A percentile compares a stretch with the other conserved stretches of the same genome.
Conservation (phyloP, 1,140 invertebrate genomes). For the Scaptomyza graminum region DNA sequence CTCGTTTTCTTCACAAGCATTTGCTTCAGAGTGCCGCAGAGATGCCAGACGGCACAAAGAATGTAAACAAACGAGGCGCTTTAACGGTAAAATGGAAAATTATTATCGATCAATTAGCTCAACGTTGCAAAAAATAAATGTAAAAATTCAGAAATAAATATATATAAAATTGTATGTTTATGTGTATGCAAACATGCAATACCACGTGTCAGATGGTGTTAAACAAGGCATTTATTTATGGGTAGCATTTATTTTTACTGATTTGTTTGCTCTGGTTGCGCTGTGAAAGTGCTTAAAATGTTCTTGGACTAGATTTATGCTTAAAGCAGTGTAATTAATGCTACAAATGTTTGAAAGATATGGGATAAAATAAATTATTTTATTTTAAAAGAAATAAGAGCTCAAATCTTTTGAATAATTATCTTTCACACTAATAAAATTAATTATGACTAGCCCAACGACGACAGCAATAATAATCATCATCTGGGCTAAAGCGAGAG, state of each 20-base stretch:
- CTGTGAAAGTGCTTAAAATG: slow-evolving; percentile 73
- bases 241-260: slow-evolving; percentile 7
- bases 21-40: slow-evolving; percentile 21
- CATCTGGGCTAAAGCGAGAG: slow-evolving; percentile 45
- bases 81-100: slow-evolving; percentile 83
- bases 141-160: background rate
- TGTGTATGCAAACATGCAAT: slow-evolving; percentile 56
- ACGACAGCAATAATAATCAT: slow-evolving; percentile 24
- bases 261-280: slow-evolving; percentile 65
- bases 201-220: slow-evolving; percentile 33
- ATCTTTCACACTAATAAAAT: slow-evolving; percentile 5
- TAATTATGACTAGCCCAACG: slow-evolving; percentile 58
- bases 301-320: slow-evolving; percentile 59
- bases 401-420: too few relatives aligned
- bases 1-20: slow-evolving; percentile 58
- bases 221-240: slow-evolving; percentile 6
- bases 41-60: slow-evolving; percentile 49
- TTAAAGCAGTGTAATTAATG: background rate
- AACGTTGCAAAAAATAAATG: slow-evolving; percentile 66
- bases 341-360: too few relatives aligned
- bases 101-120: slow-evolving; percentile 83
- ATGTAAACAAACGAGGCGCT: slow-evolving; percentile 81
- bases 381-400: too few relatives aligned
- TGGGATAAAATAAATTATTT: background rate
- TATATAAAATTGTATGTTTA: slow-evolving; percentile 2